These are phyloP conservation scores for Tridacna gigas DNA, from an alignment of 2,888 invertebrate genomes.

Conservation along the genomic window DNA sequence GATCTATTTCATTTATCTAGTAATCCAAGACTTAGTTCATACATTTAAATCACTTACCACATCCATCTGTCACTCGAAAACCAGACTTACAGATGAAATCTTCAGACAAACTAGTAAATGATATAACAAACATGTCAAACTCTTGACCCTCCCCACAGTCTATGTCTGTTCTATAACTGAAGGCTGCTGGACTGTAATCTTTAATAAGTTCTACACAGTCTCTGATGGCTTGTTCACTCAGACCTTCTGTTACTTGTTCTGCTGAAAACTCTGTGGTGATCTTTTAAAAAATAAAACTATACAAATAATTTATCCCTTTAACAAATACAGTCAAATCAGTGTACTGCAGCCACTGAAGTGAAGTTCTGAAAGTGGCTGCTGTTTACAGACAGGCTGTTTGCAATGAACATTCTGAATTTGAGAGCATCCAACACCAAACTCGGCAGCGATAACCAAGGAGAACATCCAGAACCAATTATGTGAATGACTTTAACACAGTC, in stretches of 20 bases:
- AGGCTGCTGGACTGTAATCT: neutral
- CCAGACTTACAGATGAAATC: constrained; percentile 1
- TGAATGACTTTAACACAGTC: too few relatives aligned
- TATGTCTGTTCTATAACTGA: constrained; percentile 1
- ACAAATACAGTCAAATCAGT: too few relatives aligned
- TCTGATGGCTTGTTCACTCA: neutral
- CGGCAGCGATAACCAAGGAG: too few relatives aligned
- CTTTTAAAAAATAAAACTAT: neutral
- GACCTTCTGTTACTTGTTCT: neutral
- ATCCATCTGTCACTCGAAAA: neutral
- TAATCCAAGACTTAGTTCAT: too few relatives aligned
- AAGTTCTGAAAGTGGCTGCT: too few relatives aligned
- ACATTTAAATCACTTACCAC: neutral
- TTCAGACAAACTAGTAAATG: neutral
- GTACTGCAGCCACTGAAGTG: too few relatives aligned
- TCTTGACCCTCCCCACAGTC: neutral
- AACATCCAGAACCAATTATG: too few relatives aligned
- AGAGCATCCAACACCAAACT: too few relatives aligned
- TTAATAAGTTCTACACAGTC: neutral
- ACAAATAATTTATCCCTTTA: too few relatives aligned
- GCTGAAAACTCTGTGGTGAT: neutral
- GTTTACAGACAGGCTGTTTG: too few relatives aligned
- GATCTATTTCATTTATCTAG: too few relatives aligned
- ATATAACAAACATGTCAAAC: neutral
- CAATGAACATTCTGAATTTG: too few relatives aligned